These are phyloP conservation scores for Drosophila nr. fundita DNA, from an alignment of 2,888 invertebrate genomes.

Conservation along the genomic window DNA sequence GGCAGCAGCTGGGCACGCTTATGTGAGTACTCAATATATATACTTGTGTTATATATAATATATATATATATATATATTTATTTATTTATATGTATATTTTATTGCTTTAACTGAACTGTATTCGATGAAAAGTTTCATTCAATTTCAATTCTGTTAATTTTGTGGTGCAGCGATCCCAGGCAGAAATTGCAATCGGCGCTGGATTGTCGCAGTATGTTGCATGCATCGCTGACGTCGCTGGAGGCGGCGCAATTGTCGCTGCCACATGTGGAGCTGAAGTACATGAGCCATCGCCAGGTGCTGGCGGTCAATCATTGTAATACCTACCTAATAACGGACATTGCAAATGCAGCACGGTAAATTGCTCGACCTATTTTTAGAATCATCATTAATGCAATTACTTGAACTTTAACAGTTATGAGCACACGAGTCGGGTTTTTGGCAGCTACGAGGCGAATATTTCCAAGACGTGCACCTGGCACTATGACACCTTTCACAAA, in stretches of 20 bases:
- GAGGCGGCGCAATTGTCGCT: slow-evolving; percentile 83
- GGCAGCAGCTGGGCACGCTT: slow-evolving; percentile 73
- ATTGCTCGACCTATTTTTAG: background rate
- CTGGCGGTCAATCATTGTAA: slow-evolving; percentile 83
- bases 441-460: slow-evolving; percentile 79
- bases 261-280: slow-evolving; percentile 84
- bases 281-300: slow-evolving; percentile 83
- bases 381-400: no score
- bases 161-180: slow-evolving; percentile 71
- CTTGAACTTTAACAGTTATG: slow-evolving; percentile 66
- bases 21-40: slow-evolving; percentile 59
- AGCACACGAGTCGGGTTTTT: slow-evolving; percentile 83
- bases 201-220: slow-evolving; percentile 81
- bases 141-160: background rate
- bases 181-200: slow-evolving; percentile 79
- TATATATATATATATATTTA: background rate
- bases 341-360: slow-evolving; percentile 82
- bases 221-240: slow-evolving; percentile 82
- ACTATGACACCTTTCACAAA: slow-evolving; percentile 83
- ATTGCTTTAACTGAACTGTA: background rate
- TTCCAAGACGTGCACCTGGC: slow-evolving; percentile 82
- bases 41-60: background rate
- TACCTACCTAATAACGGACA: slow-evolving; percentile 83
- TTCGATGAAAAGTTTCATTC: background rate
- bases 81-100: background rate